phyloP scores from a whole-genome alignment of 2,797 vertebrate genomes.

The Anguilla pacifica region DNA sequence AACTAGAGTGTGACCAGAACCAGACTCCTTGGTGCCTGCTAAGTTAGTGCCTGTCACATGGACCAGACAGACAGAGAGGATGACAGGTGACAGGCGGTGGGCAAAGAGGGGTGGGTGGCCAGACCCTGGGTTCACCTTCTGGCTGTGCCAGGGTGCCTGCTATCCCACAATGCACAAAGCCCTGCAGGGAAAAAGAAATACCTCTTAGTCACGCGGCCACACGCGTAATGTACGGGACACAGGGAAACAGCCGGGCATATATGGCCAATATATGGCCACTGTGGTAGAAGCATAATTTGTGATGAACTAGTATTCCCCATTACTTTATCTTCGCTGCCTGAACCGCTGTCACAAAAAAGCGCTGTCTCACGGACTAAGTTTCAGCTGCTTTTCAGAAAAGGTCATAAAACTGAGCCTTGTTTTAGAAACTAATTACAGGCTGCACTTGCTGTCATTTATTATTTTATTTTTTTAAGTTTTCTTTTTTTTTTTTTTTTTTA shows the following conservation, averaged over 20 bases:
- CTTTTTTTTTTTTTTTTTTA: not conserved
- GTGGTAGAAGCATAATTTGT: not conserved
- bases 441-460: constrained; percentile 14
- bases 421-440: not conserved
- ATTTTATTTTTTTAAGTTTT: not conserved
- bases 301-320: not conserved
- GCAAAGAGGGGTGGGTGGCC: not conserved
- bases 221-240: not conserved
- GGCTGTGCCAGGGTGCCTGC: not conserved
- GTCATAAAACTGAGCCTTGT: not conserved
- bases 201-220: not conserved
- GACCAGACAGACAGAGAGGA: not conserved
- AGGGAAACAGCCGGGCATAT: not conserved
- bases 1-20: constrained; percentile 84
- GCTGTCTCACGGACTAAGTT: not conserved
- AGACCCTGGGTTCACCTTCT: not conserved
- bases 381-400: constrained; percentile 2
- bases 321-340: constrained; percentile 24
- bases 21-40: constrained; percentile 91
- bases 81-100: not conserved
- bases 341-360: not conserved
- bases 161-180: not conserved
- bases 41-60: constrained; percentile 63
- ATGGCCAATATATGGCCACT: too few relatives aligned
- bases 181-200: not conserved